A percentile compares a stretch with the other conserved stretches of the same genome.
These are phyloP conservation scores for Formica selysi DNA, from an alignment of 1,140 invertebrate genomes.

Conservation along the genomic window DNA sequence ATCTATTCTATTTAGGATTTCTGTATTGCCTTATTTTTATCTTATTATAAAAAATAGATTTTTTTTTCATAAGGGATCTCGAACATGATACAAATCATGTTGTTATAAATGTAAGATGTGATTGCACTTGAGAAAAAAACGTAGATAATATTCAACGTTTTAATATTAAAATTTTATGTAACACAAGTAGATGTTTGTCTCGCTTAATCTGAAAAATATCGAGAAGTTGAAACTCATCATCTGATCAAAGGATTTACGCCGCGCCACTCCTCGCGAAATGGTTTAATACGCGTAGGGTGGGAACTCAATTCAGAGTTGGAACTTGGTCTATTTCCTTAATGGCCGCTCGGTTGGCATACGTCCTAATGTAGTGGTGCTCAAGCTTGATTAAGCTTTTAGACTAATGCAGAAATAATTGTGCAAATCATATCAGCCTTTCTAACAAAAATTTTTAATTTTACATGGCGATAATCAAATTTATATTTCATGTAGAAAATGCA, in stretches of 20 bases:
- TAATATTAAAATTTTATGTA: background rate
- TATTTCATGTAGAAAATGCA: background rate
- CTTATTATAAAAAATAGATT: background rate
- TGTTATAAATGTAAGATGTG: background rate
- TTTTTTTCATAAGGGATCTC: background rate
- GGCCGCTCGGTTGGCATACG: slow-evolving; percentile 24
- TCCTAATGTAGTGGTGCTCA: slow-evolving; percentile 46
- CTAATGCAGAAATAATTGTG: background rate
- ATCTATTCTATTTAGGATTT: background rate
- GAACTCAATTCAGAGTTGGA: slow-evolving; percentile 44
- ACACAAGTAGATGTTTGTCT: background rate
- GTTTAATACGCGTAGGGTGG: background rate
- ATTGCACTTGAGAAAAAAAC: background rate
- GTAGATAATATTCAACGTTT: background rate
- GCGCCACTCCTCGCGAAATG: slow-evolving; percentile 29
- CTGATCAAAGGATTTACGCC: slow-evolving; percentile 53
- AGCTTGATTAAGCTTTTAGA: background rate
- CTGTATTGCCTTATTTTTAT: background rate
- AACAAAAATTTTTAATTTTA: background rate
- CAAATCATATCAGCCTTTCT: background rate
- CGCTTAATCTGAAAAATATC: slow-evolving; percentile 28
- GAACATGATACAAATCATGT: background rate
- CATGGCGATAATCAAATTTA: background rate
- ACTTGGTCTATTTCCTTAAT: slow-evolving; percentile 63
- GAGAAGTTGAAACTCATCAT: slow-evolving; percentile 37